Conservation (phyloP, 2,113 vertebrate species). For the Apodemus speciosus region DNA sequence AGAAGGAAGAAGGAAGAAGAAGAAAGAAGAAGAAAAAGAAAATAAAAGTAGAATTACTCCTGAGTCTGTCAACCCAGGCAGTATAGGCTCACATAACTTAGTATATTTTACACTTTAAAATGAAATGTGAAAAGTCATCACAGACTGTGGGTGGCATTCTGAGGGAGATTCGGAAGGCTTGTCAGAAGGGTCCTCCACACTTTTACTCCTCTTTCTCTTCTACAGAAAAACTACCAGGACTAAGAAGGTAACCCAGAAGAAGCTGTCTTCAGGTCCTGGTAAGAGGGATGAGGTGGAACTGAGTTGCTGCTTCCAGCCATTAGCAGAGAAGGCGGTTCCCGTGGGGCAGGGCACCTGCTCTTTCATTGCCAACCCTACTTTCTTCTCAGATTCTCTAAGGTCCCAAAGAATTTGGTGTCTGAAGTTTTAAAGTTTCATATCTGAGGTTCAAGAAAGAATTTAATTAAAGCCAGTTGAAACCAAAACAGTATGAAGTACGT, state of each 20-base stretch:
- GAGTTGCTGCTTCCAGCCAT: not conserved
- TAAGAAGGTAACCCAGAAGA: slow-evolving; percentile 64
- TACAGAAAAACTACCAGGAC: slow-evolving; percentile 73
- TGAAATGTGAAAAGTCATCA: slow-evolving; percentile 30
- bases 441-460: slow-evolving; percentile 59
- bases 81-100: not conserved
- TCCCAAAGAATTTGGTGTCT: not conserved
- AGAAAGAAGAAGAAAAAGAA: no score
- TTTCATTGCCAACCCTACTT: slow-evolving; percentile 8
- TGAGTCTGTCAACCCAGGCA: slow-evolving; percentile 1
- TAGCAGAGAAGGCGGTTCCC: not conserved
- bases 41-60: not conserved
- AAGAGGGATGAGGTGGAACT: slow-evolving; percentile 64
- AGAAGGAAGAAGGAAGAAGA: no score
- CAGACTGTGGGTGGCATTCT: slow-evolving; percentile 44
- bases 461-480: slow-evolving; percentile 37
- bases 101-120: slow-evolving; percentile 50
- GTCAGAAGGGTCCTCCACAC: not conserved
- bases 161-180: slow-evolving; percentile 18
- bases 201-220: slow-evolving; percentile 28
- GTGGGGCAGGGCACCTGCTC: not conserved
- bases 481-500: not conserved
- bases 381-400: slow-evolving; percentile 43
- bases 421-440: slow-evolving; percentile 26
- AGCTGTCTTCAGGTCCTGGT: slow-evolving; percentile 74